Conservation (phyloP, 2,888 invertebrate genomes). For the Agrochola macilenta region DNA sequence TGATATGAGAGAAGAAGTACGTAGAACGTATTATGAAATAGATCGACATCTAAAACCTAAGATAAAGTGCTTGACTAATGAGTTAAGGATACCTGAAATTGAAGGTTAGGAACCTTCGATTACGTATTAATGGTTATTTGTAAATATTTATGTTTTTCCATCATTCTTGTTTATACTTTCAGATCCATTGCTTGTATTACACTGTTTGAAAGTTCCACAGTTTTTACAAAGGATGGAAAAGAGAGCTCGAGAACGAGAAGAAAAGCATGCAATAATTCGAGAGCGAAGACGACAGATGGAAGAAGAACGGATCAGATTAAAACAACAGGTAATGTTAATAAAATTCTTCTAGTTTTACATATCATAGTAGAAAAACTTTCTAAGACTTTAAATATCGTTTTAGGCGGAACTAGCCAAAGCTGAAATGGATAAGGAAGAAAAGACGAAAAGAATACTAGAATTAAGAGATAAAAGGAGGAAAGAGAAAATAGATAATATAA, state of each 20-base stretch:
- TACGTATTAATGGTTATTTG: constrained; percentile 4
- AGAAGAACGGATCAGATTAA: constrained; percentile 85
- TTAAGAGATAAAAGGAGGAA: constrained; percentile 91
- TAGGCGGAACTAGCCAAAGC: constrained; percentile 87
- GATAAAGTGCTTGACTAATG: constrained; percentile 89
- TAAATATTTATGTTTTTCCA: background rate
- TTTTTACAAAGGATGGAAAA: constrained; percentile 94
- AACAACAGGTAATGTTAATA: constrained; percentile 86
- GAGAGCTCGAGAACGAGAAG: constrained; percentile 92
- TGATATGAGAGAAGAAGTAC: constrained; percentile 90
- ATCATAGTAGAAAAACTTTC: background rate
- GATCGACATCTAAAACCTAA: constrained; percentile 90
- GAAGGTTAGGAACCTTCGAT: constrained; percentile 76
- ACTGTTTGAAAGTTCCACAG: constrained; percentile 91
- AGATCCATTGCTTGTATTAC: constrained; percentile 84
- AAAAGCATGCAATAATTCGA: constrained; percentile 87
- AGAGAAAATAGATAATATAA: constrained; percentile 91
- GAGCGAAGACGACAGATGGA: constrained; percentile 88
- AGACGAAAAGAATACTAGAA: constrained; percentile 90
- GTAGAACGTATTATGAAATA: constrained; percentile 89
- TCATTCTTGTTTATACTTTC: constrained; percentile 54
- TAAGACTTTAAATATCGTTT: constrained; percentile 46
- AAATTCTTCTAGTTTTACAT: background rate
- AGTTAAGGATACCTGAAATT: constrained; percentile 84
- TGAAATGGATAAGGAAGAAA: constrained; percentile 91